Evolutionary conservation across 1,140 invertebrate genomes (phyloP).

Genomic region (Drusus annulatus): DNA sequence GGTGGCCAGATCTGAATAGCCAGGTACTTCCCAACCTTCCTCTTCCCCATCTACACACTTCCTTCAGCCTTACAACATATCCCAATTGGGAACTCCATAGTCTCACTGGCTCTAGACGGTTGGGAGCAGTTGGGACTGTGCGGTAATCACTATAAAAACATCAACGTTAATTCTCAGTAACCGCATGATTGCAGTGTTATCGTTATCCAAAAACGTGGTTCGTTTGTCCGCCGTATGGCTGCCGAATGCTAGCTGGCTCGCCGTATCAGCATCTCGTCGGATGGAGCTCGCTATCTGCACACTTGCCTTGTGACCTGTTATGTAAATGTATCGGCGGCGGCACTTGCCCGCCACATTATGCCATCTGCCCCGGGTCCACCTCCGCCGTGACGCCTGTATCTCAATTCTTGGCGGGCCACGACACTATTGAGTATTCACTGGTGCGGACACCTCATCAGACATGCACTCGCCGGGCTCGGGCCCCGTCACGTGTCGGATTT

Average conservation of each 20-base stretch:
- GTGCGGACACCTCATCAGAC: constrained; percentile 10
- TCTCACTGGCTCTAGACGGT: too few relatives aligned
- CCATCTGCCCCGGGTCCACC: constrained; percentile 8
- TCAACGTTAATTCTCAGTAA: too few relatives aligned
- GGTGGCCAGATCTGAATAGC: too few relatives aligned
- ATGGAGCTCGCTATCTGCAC: constrained; percentile 4
- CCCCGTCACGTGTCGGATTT: neutral
- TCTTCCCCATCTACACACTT: too few relatives aligned
- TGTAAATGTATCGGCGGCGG: constrained; percentile 37
- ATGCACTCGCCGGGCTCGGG: constrained; percentile 2
- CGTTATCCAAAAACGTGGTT: neutral
- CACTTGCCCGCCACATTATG: constrained; percentile 39
- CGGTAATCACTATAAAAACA: too few relatives aligned
- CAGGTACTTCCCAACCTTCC: too few relatives aligned
- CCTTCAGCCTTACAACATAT: too few relatives aligned
- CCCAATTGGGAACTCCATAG: too few relatives aligned
- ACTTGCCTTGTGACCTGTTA: constrained; percentile 43
- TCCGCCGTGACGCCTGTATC: constrained; percentile 20
- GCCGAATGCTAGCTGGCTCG: neutral
- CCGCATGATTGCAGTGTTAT: too few relatives aligned
- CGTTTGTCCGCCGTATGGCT: neutral
- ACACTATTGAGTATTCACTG: too few relatives aligned
- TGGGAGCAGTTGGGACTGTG: too few relatives aligned
- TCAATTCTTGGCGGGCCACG: neutral
- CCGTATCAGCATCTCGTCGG: neutral